These are phyloP conservation scores for Exephanes ischioxanthus DNA, from an alignment of 2,888 invertebrate genomes.

Conservation along the genomic window DNA sequence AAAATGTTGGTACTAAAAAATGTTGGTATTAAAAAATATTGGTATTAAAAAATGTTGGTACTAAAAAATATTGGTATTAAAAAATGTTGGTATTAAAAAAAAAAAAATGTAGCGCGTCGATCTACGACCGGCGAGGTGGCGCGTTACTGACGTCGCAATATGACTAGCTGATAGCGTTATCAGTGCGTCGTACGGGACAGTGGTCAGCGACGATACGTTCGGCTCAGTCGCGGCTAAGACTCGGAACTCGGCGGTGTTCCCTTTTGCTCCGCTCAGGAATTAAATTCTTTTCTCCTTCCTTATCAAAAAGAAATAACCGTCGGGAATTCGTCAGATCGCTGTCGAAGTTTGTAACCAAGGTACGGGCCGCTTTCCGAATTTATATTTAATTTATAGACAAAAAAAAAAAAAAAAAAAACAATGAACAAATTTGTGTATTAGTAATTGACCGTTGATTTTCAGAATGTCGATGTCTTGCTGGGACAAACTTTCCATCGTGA, in stretches of 20 bases:
- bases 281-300: neutral
- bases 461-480: slow-evolving; percentile 82
- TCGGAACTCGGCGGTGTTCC: slow-evolving; percentile 48
- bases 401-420: neutral
- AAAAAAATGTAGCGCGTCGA: neutral
- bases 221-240: slow-evolving; percentile 53
- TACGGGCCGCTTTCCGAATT: neutral
- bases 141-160: neutral
- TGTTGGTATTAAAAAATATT: no score
- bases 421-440: neutral
- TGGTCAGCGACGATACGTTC: slow-evolving; percentile 30
- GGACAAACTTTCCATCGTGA: slow-evolving; percentile 81
- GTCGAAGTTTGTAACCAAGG: neutral
- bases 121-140: neutral
- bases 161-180: slow-evolving; percentile 62
- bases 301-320: neutral
- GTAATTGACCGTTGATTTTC: slow-evolving; percentile 3
- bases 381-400: neutral
- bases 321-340: neutral
- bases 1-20: no score
- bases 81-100: neutral
- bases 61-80: no score
- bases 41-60: no score
- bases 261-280: neutral
- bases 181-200: slow-evolving; percentile 26